Conservation (phyloP, 2,797 vertebrate genomes). For the Dipus sagitta region DNA sequence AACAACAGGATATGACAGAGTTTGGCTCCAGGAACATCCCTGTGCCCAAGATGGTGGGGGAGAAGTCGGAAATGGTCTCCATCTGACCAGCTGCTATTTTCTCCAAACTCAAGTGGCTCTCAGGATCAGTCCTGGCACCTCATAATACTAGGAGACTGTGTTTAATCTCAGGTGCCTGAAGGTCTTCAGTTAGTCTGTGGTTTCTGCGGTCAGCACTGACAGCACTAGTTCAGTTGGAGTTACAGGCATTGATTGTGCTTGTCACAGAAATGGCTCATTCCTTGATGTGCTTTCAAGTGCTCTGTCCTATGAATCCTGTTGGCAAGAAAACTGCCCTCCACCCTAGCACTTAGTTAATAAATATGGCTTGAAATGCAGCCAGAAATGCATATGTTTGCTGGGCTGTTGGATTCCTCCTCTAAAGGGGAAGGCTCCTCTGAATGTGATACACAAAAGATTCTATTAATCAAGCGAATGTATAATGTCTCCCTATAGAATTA, state of each 20-base stretch:
- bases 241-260: conserved; percentile 75
- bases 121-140: conserved; percentile 58
- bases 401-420: conserved; percentile 75
- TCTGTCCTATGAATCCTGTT: conserved; percentile 75
- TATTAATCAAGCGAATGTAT: conserved; percentile 71
- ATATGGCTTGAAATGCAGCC: conserved; percentile 74
- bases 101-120: conserved; percentile 65
- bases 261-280: conserved; percentile 72
- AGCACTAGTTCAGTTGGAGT: conserved; percentile 69
- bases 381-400: conserved; percentile 78
- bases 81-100: conserved; percentile 76
- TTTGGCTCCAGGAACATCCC: conserved; percentile 63
- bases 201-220: conserved; percentile 71
- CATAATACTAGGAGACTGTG: conserved; percentile 63
- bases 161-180: conserved; percentile 64
- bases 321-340: conserved; percentile 76
- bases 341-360: conserved; percentile 82
- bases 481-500: conserved; percentile 67
- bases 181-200: conserved; percentile 72
- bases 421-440: conserved; percentile 75
- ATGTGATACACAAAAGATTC: conserved; percentile 66
- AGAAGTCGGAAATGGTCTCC: conserved; percentile 58
- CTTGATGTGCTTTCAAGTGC: conserved; percentile 79
- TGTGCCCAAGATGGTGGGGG: conserved; percentile 49
- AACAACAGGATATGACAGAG: conserved; percentile 59